phyloP scores from a whole-genome alignment of 2,888 invertebrate genomes.

The Heliconius hortense region DNA sequence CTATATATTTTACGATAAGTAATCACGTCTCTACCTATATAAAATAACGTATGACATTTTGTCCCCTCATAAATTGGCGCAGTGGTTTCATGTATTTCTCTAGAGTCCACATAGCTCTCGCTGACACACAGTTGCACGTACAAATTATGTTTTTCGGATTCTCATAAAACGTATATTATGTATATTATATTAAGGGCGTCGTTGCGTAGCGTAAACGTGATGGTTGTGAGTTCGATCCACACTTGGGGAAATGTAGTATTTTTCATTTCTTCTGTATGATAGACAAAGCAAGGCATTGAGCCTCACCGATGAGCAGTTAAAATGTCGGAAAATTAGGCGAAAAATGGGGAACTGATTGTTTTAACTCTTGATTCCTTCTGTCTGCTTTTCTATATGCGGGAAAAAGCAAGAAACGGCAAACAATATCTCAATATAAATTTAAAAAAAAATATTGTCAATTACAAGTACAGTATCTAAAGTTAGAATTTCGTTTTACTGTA shows the following conservation, averaged over 20 bases:
- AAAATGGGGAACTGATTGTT: background rate
- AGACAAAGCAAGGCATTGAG: background rate
- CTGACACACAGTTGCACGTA: slow-evolving; percentile 1
- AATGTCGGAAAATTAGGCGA: background rate
- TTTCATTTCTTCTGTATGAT: background rate
- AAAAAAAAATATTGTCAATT: no score
- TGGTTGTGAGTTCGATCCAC: no score
- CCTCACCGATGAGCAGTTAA: background rate
- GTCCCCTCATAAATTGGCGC: background rate
- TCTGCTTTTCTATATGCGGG: no score
- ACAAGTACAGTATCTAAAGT: no score
- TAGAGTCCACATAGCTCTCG: background rate
- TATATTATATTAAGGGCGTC: background rate
- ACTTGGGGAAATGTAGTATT: no score
- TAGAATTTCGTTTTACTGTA: no score
- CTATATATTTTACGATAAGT: no score
- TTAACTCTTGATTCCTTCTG: background rate
- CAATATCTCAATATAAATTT: no score
- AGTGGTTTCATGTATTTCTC: background rate
- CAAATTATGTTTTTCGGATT: background rate
- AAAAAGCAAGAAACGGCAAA: no score
- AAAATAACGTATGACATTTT: background rate
- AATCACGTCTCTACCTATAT: background rate
- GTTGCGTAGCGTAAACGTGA: no score
- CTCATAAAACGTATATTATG: background rate